Conservation (phyloP, 1,140 invertebrate species). For the Caenorhabditis inopinata region DNA sequence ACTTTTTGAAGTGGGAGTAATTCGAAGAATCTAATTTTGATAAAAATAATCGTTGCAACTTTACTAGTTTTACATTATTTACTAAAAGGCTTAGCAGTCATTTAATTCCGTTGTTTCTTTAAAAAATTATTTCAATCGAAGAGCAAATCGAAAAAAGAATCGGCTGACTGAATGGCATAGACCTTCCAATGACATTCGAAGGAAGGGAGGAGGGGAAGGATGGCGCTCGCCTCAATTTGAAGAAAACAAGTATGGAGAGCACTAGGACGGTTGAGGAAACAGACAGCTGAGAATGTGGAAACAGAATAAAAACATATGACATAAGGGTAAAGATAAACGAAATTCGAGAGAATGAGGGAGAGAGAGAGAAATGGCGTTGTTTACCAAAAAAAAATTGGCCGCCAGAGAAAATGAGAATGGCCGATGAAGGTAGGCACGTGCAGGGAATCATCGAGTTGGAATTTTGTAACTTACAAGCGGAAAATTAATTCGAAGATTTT, state of each 20-base stretch:
- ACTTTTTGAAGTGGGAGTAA: too few species aligned
- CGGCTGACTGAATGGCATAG: slow-evolving; percentile 1
- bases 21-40: too few species aligned
- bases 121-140: not conserved
- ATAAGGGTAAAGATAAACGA: not conserved
- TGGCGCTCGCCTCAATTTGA: not conserved
- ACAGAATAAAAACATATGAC: slow-evolving; percentile 31
- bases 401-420: not conserved
- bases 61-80: not conserved
- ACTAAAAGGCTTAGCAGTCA: not conserved
- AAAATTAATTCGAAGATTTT: too few species aligned
- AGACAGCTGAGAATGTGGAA: not conserved
- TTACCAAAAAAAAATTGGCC: slow-evolving; percentile 1
- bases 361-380: not conserved
- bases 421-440: not conserved
- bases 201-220: too few species aligned
- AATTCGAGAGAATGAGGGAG: not conserved
- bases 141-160: slow-evolving; percentile 19
- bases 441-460: too few species aligned
- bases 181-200: not conserved
- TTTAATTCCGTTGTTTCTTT: not conserved
- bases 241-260: slow-evolving; percentile 20
- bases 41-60: too few species aligned
- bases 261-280: slow-evolving; percentile 1
- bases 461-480: too few species aligned